Conservation (phyloP, 2,888 invertebrate species). For the Cryptocheilus praepositus region DNA sequence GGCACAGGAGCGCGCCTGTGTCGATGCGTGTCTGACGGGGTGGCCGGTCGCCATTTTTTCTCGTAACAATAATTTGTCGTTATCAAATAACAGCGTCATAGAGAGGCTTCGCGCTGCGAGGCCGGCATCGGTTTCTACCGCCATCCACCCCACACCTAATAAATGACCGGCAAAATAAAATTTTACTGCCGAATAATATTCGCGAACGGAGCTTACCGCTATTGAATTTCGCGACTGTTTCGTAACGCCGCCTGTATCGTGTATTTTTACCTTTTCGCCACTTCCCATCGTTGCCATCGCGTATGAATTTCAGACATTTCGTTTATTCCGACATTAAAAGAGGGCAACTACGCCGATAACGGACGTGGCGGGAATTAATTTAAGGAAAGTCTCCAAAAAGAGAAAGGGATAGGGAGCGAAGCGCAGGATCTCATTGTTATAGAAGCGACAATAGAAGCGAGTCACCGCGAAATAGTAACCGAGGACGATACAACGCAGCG, state of each 20-base stretch:
- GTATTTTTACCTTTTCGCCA: slow-evolving; percentile 12
- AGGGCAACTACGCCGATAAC: too few relatives aligned
- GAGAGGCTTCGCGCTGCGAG: slow-evolving; percentile 10
- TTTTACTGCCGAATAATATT: slow-evolving; percentile 73
- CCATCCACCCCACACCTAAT: slow-evolving; percentile 50
- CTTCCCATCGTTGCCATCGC: slow-evolving; percentile 14
- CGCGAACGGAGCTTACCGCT: slow-evolving; percentile 67
- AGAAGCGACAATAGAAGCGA: too few relatives aligned
- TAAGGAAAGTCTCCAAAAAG: too few relatives aligned
- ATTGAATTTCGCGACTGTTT: slow-evolving; percentile 69
- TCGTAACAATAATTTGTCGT: slow-evolving; percentile 75
- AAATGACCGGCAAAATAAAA: slow-evolving; percentile 73
- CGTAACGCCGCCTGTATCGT: slow-evolving; percentile 30
- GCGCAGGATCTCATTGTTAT: too few relatives aligned
- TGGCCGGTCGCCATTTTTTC: slow-evolving; percentile 64
- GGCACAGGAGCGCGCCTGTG: neutral
- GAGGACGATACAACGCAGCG: too few relatives aligned
- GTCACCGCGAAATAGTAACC: too few relatives aligned
- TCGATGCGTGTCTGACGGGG: slow-evolving; percentile 17
- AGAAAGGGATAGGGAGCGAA: too few relatives aligned
- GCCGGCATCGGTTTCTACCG: slow-evolving; percentile 14
- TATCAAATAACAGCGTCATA: slow-evolving; percentile 68
- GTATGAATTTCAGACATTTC: too few relatives aligned
- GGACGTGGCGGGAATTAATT: too few relatives aligned
- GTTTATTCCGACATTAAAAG: too few relatives aligned